These are phyloP conservation scores for Lithosia quadra DNA, from an alignment of 2,888 invertebrate genomes.

Conservation along the genomic window DNA sequence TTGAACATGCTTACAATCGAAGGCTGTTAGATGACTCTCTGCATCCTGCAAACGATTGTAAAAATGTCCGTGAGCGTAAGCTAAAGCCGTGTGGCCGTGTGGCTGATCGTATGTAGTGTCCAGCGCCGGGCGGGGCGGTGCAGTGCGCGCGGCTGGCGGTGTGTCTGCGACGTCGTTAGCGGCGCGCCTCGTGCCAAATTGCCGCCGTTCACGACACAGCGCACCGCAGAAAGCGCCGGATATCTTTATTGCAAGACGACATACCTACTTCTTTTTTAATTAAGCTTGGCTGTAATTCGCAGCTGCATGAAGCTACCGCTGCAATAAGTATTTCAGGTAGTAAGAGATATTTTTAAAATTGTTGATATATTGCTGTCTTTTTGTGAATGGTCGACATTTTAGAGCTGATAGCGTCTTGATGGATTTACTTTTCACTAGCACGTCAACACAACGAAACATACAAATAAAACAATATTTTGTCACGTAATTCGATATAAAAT, in stretches of 20 bases:
- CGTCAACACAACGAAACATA: not conserved
- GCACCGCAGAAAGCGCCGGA: conserved; percentile 3
- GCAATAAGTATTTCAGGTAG: not conserved
- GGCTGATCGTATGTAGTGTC: not conserved
- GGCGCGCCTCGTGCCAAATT: conserved; percentile 13
- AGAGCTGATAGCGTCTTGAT: not conserved
- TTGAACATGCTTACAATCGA: not conserved
- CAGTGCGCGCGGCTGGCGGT: not conserved
- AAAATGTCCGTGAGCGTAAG: no score
- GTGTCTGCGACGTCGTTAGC: conserved; percentile 9
- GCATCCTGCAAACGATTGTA: not conserved
- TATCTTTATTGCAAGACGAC: conserved; percentile 10
- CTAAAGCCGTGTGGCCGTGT: no score
- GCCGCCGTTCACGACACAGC: conserved; percentile 7
- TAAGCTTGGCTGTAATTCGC: conserved; percentile 5
- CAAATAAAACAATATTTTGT: not conserved
- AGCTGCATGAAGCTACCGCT: not conserved
- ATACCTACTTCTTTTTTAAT: conserved; percentile 6
- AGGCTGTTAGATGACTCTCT: not conserved
- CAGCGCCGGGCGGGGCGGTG: not conserved
- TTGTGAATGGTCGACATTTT: not conserved
- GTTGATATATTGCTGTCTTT: not conserved
- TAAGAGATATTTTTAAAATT: not conserved
- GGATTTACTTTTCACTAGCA: not conserved
- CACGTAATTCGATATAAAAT: not conserved